Evolutionary conservation across 2,888 invertebrate species (phyloP), one percentile per base, ranked within the genome.

Genomic region (Lepidochitona cinerea): DNA sequence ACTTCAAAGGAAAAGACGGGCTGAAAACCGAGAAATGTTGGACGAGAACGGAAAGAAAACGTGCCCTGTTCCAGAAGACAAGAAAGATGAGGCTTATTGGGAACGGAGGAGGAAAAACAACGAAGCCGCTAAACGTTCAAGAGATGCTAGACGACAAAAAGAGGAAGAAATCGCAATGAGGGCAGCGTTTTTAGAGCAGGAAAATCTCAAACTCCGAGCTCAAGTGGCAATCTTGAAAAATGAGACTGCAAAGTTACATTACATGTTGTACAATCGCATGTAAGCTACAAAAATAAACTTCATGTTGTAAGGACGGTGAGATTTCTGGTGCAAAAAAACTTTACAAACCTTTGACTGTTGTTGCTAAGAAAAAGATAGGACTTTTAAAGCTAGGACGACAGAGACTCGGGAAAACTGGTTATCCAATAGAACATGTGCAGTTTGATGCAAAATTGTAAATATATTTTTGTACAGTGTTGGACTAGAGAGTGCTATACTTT

Each of bases 141-240:
- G 87, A 52, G 87, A 87, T 70, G 79, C 81, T 26, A 73, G 87
- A 23, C 71, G 87, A 23, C 78, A 78, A n/a, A 87, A 87, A 53
- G 87, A 87, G 66, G 87, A 87, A 72, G 85, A 87, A 75, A 85
- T 85, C 7, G 85, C 85, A 18, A 85, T 85, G 85, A 65, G 85
- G 36, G 85, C 85, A 14, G 85, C 85, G 6, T 87, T 80, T 76
- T 74, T 87, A 35, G 85, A 87, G 79, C 85, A 87, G 72, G 87
- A 87, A 74, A 86, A 87, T 71, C 75, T 87, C 37, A 85, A 86
- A 82, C 81, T 87, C 0, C 67, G 85, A 70, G 85, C 87, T 7
- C 85, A 87, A 76, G 85, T 87, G 32, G 83, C 85, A 69, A 83
- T 87, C 41, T 75, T 87, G 70, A 85, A 87, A 79, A 85, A 84